Evolutionary conservation across 2,888 invertebrate species (phyloP).

Genomic region (Gari tellinella): DNA sequence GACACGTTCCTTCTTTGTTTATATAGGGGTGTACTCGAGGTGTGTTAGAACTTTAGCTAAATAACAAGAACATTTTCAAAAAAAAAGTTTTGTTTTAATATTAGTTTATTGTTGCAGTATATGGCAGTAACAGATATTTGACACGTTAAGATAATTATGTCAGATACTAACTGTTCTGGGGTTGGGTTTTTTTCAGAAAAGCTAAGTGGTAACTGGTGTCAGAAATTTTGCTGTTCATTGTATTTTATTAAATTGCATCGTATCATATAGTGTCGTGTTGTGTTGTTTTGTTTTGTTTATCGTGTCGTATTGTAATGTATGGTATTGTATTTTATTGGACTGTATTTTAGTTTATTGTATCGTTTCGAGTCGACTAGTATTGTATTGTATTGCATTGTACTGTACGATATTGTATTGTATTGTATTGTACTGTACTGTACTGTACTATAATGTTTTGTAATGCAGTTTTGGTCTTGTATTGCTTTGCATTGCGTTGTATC

Average conservation of each 20-base stretch:
- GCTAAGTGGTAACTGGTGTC: too few species aligned
- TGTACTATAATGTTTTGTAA: constrained; percentile 54
- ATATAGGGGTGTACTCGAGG: too few species aligned
- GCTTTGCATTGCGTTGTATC: constrained; percentile 51
- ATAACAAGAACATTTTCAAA: too few species aligned
- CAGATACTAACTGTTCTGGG: too few species aligned
- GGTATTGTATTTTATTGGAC: constrained; percentile 44
- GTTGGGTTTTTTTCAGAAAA: too few species aligned
- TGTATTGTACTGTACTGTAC: constrained; percentile 58
- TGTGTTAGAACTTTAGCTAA: too few species aligned
- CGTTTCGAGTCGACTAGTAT: constrained; percentile 44
- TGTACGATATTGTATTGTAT: constrained; percentile 54
- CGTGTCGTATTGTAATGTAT: constrained; percentile 39
- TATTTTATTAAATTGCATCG: constrained; percentile 36
- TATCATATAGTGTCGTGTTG: constrained; percentile 37
- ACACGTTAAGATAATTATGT: too few species aligned
- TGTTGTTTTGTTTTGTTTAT: too few species aligned
- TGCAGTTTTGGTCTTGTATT: constrained; percentile 57
- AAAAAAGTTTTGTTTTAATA: too few species aligned
- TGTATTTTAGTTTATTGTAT: constrained; percentile 51
- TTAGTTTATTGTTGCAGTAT: too few species aligned
- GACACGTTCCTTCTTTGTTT: too few species aligned
- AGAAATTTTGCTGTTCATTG: constrained; percentile 25
- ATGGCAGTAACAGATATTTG: too few species aligned
- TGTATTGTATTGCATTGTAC: constrained; percentile 52